A percentile compares a stretch with the other conserved stretches of the same genome.
Conservation (phyloP, 2,888 invertebrate genomes). For the Anthrax anthrax region DNA sequence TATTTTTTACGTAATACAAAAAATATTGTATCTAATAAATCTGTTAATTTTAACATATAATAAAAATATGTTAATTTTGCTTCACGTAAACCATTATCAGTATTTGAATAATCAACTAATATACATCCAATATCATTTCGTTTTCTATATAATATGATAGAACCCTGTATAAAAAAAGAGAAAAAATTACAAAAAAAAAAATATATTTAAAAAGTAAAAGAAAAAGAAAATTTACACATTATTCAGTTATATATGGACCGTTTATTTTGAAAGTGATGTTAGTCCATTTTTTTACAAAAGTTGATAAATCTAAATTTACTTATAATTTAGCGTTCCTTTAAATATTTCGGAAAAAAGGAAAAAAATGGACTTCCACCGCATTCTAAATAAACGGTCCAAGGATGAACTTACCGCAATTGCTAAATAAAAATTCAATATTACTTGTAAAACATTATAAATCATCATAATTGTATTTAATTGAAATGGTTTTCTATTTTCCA, state of each 20-base stretch:
- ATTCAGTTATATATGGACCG: no score
- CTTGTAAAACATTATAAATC: slow-evolving; percentile 3
- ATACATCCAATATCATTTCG: background rate
- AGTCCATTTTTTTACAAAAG: no score
- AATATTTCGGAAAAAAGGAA: no score
- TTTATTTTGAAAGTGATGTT: no score
- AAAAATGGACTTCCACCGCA: no score
- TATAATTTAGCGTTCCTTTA: no score
- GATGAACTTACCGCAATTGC: background rate
- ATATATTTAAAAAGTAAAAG: background rate
- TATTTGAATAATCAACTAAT: slow-evolving; percentile 3
- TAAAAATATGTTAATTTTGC: slow-evolving; percentile 38
- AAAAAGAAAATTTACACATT: background rate
- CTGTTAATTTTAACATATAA: slow-evolving; percentile 44
- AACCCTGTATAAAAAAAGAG: background rate
- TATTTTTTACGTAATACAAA: slow-evolving; percentile 54
- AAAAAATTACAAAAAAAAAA: background rate
- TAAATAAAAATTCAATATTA: background rate
- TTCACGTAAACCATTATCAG: background rate
- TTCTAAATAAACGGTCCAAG: no score
- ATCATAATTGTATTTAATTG: slow-evolving; percentile 43
- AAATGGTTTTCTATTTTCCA: slow-evolving; percentile 48
- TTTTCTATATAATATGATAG: background rate
- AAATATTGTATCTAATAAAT: slow-evolving; percentile 53
- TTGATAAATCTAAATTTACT: no score